Evolutionary conservation across 2,888 invertebrate species (phyloP).

Genomic region (Iselma pallidipennis): DNA sequence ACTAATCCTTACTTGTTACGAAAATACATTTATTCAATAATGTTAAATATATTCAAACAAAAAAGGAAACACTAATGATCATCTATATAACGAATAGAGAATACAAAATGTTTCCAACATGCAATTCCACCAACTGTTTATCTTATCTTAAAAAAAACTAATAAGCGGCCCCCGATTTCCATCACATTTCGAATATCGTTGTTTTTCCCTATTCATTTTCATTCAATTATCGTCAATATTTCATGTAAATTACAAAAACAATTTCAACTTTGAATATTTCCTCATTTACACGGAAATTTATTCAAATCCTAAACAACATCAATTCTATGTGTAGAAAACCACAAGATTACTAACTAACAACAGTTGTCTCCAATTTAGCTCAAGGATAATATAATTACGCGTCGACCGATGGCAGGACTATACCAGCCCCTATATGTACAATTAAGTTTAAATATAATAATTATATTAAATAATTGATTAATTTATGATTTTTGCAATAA

Average conservation of each 20-base stretch:
- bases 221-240: background rate
- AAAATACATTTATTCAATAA: conserved; percentile 28
- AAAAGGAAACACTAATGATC: conserved; percentile 32
- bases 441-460: no score
- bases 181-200: background rate
- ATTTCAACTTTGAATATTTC: background rate
- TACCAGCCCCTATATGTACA: no score
- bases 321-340: background rate
- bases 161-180: conserved; percentile 8
- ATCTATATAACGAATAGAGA: conserved; percentile 34
- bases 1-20: conserved; percentile 28
- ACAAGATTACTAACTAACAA: background rate
- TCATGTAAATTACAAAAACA: background rate
- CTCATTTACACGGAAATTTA: background rate
- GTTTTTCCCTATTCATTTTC: background rate
- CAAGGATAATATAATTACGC: background rate
- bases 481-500: no score
- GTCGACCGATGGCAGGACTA: background rate
- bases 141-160: conserved; percentile 23
- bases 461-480: no score
- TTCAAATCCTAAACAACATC: background rate
- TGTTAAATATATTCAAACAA: conserved; percentile 28
- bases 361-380: background rate
- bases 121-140: conserved; percentile 23
- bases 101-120: conserved; percentile 29